Conservation (phyloP, 1,140 invertebrate species). For the Neuroterus valhalla region DNA sequence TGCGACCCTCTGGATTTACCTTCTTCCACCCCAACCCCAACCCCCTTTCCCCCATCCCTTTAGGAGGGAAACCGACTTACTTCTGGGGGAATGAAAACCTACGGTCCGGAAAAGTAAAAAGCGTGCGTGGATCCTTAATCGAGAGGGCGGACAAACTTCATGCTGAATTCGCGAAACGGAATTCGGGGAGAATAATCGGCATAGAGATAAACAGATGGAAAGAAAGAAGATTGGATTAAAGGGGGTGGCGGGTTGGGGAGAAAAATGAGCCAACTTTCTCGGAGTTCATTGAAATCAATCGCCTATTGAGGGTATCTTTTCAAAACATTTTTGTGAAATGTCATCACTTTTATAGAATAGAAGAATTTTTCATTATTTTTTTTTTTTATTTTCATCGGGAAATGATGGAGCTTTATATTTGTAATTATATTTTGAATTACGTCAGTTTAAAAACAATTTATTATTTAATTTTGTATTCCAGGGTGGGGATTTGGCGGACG, state of each 20-base stretch:
- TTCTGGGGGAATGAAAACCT: constrained; percentile 37
- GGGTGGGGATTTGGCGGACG: too few relatives aligned
- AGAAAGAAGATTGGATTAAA: constrained; percentile 45
- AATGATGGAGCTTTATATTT: too few relatives aligned
- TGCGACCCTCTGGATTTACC: constrained; percentile 47
- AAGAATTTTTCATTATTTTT: too few relatives aligned
- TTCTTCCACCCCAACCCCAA: constrained; percentile 16
- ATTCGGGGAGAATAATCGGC: constrained; percentile 49
- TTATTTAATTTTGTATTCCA: too few relatives aligned
- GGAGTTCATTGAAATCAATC: too few relatives aligned
- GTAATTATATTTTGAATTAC: too few relatives aligned
- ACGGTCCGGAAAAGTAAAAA: constrained; percentile 56
- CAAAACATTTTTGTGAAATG: too few relatives aligned
- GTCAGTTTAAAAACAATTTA: too few relatives aligned
- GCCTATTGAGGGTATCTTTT: too few relatives aligned
- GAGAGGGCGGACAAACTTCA: constrained; percentile 69
- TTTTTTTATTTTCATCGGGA: too few relatives aligned
- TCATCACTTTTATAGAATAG: too few relatives aligned
- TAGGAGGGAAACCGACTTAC: neutral
- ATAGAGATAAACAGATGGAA: constrained; percentile 45
- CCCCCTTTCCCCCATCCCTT: constrained; percentile 28
- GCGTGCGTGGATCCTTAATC: constrained; percentile 66
- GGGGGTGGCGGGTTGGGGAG: constrained; percentile 37
- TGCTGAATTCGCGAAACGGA: constrained; percentile 69
- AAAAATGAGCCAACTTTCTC: neutral